Evolutionary conservation across 2,113 vertebrate genomes (phyloP), one percentile per base, ranked within the genome.

Genomic region (Puntigrus tetrazona): DNA sequence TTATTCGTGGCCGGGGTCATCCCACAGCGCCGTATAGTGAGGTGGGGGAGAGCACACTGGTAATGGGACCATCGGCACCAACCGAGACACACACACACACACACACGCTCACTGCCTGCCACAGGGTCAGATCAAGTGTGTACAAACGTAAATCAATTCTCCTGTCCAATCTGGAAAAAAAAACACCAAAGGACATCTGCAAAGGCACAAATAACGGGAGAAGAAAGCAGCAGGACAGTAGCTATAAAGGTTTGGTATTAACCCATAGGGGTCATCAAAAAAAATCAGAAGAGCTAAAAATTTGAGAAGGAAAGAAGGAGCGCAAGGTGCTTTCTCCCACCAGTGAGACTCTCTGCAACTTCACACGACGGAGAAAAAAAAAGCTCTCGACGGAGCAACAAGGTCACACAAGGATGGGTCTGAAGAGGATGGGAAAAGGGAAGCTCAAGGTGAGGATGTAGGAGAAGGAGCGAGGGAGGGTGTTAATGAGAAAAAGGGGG

Each of bases 91-190:
- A 63, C 10, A 78, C 36, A 78, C 4, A 27, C n/a, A 29, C 38
- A 41, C 38, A 41, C 38, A 41, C 36, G 52, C 29, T 94, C 94
- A 95, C 94, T 94, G 92, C 88, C 90, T 93, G 89, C 92, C 87
- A 83, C 92, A 94, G 95, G 95, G 95, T 96, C 95, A 95, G 94
- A 95, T 94, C 94, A 96, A 95, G 94, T 95, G 94, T 95, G 93
- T 94, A 94, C 94, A 96, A 96, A 96, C 91, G 92, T 95, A 95
- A 97, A 97, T 96, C 95, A 94, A 95, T 94, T 94, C 91, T 92
- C 93, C 91, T 91, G 89, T 80, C 59, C 81, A 76, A 36, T 47
- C 47, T 52, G 47, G 75, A 91, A 89, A 86, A 88, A 90, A 92
- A 93, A 89, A 90, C 89, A 81, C 87, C 92, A 94, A 95, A 96